Evolutionary conservation across 2,797 vertebrate genomes (phyloP).

Genomic region (Channallabes apus): DNA sequence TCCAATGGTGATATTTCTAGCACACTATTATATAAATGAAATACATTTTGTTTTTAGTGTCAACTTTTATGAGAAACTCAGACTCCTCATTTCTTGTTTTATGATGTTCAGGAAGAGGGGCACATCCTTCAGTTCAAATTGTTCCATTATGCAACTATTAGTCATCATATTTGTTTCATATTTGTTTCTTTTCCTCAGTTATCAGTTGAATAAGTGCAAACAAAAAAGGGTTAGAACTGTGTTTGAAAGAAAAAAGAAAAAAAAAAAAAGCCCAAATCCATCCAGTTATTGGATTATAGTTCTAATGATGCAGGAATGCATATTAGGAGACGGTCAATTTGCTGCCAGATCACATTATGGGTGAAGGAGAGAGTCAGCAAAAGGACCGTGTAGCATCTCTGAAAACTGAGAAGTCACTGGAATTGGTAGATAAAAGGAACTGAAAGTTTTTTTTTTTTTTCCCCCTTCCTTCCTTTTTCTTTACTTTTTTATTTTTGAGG

Average conservation of each 20-base stretch:
- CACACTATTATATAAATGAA: neutral
- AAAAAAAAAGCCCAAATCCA: neutral
- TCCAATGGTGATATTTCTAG: neutral
- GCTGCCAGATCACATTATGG: constrained; percentile 30
- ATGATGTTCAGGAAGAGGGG: neutral
- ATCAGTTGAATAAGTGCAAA: constrained; percentile 4
- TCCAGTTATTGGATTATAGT: constrained; percentile 37
- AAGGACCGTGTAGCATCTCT: neutral
- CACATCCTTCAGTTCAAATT: neutral
- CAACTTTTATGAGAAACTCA: neutral
- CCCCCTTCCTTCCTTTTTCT: too few relatives aligned
- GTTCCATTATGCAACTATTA: constrained; percentile 7
- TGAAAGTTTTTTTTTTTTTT: neutral
- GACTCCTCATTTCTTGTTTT: neutral
- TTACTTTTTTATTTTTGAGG: neutral
- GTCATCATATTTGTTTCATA: constrained; percentile 2
- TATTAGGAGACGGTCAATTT: constrained; percentile 19
- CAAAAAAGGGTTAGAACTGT: neutral
- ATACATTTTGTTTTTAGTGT: neutral
- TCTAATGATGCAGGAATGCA: constrained; percentile 19
- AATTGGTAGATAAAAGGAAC: constrained; percentile 3
- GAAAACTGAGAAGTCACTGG: constrained; percentile 2
- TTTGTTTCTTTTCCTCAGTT: neutral
- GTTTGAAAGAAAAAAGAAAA: neutral
- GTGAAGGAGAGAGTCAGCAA: neutral